phyloP scores from a whole-genome alignment of 2,888 invertebrate species.

The Scaptomyza tumidula region DNA sequence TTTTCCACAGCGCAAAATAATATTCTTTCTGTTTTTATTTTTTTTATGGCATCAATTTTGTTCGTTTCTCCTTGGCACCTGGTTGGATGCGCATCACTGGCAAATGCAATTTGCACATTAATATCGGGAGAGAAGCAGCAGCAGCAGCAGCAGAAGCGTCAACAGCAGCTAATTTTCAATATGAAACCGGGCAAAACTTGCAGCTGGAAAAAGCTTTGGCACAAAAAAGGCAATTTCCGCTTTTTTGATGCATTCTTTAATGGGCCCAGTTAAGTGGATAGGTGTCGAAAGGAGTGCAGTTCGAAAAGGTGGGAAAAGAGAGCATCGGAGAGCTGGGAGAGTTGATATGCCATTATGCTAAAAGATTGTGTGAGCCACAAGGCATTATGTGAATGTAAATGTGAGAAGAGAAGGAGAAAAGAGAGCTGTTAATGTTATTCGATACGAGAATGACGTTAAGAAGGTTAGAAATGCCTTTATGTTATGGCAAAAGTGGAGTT shows the following conservation, averaged over 20 bases:
- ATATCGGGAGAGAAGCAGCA: slow-evolving; percentile 47
- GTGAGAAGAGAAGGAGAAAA: slow-evolving; percentile 28
- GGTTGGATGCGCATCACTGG: slow-evolving; percentile 48
- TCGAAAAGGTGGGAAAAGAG: not conserved
- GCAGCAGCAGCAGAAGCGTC: slow-evolving; percentile 21
- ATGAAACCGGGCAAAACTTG: slow-evolving; percentile 60
- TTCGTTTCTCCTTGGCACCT: slow-evolving; percentile 16
- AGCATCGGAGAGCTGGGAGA: not conserved
- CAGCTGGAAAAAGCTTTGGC: slow-evolving; percentile 57
- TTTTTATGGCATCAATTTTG: slow-evolving; percentile 9
- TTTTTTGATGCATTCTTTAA: slow-evolving; percentile 61
- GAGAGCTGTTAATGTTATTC: slow-evolving; percentile 46
- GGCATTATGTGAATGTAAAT: slow-evolving; percentile 32
- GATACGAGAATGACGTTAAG: slow-evolving; percentile 36
- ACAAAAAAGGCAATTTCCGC: slow-evolving; percentile 69
- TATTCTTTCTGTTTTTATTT: slow-evolving; percentile 8
- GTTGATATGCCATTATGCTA: slow-evolving; percentile 64
- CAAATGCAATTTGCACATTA: slow-evolving; percentile 66
- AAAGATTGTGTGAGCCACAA: slow-evolving; percentile 54
- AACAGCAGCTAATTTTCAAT: slow-evolving; percentile 66
- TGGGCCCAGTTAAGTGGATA: slow-evolving; percentile 44
- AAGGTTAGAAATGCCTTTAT: slow-evolving; percentile 33
- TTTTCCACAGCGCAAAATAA: not conserved
- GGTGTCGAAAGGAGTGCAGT: slow-evolving; percentile 10
- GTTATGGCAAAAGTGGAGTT: slow-evolving; percentile 10